Conservation (phyloP, 2,797 vertebrate genomes). For the Ceyx erithaca region DNA sequence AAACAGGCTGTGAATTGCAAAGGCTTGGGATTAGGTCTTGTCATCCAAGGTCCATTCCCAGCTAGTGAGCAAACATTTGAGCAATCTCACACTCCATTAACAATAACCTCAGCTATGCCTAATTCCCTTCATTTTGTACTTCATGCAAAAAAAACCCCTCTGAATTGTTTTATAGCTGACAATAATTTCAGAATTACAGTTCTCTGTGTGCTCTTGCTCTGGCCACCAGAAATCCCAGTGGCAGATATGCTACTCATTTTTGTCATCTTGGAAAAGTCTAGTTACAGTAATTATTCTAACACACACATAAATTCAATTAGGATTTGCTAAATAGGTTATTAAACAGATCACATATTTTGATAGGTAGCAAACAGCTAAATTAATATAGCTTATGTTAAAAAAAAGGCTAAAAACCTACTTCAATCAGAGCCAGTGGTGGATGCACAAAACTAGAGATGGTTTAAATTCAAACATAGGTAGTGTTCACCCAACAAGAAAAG, state of each 20-base stretch:
- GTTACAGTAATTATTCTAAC: neutral
- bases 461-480: neutral
- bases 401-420: neutral
- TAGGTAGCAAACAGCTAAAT: neutral
- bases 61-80: neutral
- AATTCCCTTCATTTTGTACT: neutral
- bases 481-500: conserved; percentile 5
- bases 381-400: neutral
- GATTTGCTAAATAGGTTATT: conserved; percentile 9
- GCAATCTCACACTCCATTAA: conserved; percentile 4
- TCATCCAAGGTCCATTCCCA: neutral
- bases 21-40: neutral
- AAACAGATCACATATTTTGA: neutral
- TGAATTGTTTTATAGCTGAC: neutral
- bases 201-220: neutral
- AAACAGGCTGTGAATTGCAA: neutral
- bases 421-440: neutral
- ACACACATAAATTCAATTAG: neutral
- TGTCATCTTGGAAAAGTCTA: neutral
- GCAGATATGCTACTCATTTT: neutral
- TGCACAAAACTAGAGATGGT: neutral
- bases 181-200: neutral
- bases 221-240: neutral
- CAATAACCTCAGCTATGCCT: neutral
- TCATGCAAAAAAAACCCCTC: neutral